Evolutionary conservation across 2,888 invertebrate species (phyloP).

Genomic region (Rhodophaea formosa): DNA sequence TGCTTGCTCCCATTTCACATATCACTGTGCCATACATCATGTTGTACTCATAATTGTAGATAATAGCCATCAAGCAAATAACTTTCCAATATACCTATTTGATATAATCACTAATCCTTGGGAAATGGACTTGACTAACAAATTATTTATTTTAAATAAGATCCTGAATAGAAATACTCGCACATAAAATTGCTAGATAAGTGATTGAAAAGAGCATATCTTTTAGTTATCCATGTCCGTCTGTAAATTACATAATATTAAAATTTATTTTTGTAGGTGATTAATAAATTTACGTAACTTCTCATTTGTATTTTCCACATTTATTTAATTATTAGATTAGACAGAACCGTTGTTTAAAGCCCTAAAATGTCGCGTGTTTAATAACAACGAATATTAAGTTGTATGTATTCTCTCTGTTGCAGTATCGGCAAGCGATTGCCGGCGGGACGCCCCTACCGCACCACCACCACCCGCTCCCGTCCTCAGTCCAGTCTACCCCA

Average conservation of each 20-base stretch:
- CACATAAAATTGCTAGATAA: not conserved
- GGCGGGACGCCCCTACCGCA: slow-evolving; percentile 75
- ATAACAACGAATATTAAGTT: slow-evolving; percentile 4
- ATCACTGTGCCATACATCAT: slow-evolving; percentile 43
- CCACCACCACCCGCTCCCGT: slow-evolving; percentile 70
- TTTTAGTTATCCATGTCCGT: too few relatives aligned
- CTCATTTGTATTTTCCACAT: not conserved
- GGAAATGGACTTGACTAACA: slow-evolving; percentile 73
- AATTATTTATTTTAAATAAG: slow-evolving; percentile 31
- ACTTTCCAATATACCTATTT: slow-evolving; percentile 68
- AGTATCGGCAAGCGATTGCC: slow-evolving; percentile 94
- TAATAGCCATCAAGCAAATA: slow-evolving; percentile 61
- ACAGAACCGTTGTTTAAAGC: not conserved
- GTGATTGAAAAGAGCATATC: too few relatives aligned
- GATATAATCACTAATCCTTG: slow-evolving; percentile 69
- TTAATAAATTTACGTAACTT: not conserved
- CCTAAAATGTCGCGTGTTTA: not conserved
- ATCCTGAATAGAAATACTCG: not conserved
- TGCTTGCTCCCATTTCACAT: slow-evolving; percentile 59
- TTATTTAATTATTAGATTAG: not conserved
- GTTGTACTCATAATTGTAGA: slow-evolving; percentile 51
- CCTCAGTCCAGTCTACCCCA: slow-evolving; percentile 83
- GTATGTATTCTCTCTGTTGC: slow-evolving; percentile 53
- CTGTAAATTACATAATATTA: not conserved
- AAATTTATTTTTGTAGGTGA: not conserved